Evolutionary conservation across 30 jellyfish, hydroid and myxozoan species (phyloP), one percentile per base, ranked within the genome.

Genomic region (Sanderia malayensis): DNA sequence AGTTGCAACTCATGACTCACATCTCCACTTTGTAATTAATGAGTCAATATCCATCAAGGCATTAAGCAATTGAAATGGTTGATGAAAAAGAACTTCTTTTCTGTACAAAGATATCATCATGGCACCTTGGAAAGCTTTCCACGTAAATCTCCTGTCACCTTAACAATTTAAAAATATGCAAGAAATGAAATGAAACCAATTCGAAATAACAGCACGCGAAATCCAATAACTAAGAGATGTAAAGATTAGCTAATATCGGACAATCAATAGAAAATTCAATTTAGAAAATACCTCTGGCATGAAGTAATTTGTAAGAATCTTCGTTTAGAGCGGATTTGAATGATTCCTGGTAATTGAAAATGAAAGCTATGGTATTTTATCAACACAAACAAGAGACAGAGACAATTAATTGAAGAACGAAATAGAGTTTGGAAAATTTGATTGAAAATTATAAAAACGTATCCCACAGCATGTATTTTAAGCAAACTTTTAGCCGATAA

Each of bases 51-150:
- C 95, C 97, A 89, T 89, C 31, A 82, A 74, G 2, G 83, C 58
- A 71, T 60, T 67, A 22, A 89, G 76, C 84, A 89, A 64, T 32
- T 74, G 95, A 37, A 65, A 89, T 24, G 97, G 95, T 59, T 76
- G 83, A 63, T 89, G 93, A 44, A 89, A 89, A 11, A 89, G 58
- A 18, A 89, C 93, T 52, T 89, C 97, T 15, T 82, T 82, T 62
- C 94, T 67, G 78, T 82, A 89, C 61, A 70, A 77, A n/a, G 55
- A 89, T 25, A 89, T 89, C 95, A 89, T 66, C 86, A 89, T 44
- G 0, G 97, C 97, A 23, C 97, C 97, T 41, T 81, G 90, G 23
- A 89, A 33, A 17, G 97, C 95, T 20, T 77, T 61, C 88, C 95
- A 76, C 1, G 97, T 70, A 58, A 89, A 74, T 33, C 83, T 73